A percentile compares a stretch with the other conserved stretches of the same genome.
These are phyloP conservation scores for Delichon dasypus DNA, from an alignment of 2,797 vertebrate species.

Conservation along the genomic window DNA sequence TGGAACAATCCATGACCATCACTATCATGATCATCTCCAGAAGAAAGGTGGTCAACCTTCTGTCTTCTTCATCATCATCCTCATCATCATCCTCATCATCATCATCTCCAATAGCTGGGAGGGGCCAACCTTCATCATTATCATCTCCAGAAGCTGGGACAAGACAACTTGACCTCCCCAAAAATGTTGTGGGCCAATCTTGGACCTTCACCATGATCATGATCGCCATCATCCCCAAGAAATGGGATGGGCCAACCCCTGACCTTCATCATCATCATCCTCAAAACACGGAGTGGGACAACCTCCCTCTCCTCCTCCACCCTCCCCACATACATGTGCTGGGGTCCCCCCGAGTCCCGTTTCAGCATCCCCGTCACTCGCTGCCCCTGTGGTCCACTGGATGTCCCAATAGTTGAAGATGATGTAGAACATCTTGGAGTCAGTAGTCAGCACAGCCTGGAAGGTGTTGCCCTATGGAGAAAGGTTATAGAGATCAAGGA, in stretches of 20 bases:
- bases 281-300: background rate
- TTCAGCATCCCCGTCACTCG: background rate
- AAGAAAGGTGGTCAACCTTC: background rate
- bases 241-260: background rate
- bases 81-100: no score
- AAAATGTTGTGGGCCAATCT: background rate
- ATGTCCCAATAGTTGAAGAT: conserved; percentile 61
- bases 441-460: conserved; percentile 31
- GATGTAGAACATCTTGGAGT: background rate
- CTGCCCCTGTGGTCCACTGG: conserved; percentile 46
- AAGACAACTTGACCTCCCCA: background rate
- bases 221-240: background rate
- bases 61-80: background rate
- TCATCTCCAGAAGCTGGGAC: background rate
- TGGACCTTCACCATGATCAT: background rate
- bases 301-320: background rate
- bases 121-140: background rate
- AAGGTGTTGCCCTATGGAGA: conserved; percentile 50
- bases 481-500: background rate
- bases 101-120: background rate
- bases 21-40: no score
- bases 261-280: background rate
- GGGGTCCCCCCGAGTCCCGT: background rate
- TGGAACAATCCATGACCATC: no score
- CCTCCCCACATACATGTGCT: conserved; percentile 24